A percentile compares a stretch with the other conserved stretches of the same genome.
Conservation (phyloP, 2,797 vertebrate species). For the Muscicapa striata region DNA sequence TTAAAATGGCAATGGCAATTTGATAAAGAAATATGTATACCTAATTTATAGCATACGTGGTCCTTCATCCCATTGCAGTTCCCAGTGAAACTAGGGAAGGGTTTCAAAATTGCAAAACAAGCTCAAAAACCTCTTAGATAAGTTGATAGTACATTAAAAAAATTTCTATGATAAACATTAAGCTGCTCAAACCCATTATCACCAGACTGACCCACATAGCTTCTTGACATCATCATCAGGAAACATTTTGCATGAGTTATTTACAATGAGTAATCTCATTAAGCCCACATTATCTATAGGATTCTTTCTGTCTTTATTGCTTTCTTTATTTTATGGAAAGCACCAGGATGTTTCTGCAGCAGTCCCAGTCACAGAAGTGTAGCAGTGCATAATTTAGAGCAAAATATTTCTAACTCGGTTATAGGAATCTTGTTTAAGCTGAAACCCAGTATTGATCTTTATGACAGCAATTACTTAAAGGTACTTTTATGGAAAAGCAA, state of each 20-base stretch:
- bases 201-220: neutral
- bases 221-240: neutral
- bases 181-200: neutral
- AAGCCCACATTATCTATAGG: neutral
- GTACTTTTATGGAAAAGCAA: neutral
- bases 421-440: conserved; percentile 31
- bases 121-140: neutral
- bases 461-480: conserved; percentile 18
- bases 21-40: neutral
- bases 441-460: conserved; percentile 27
- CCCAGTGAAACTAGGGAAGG: neutral
- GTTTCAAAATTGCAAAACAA: neutral
- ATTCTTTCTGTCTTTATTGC: conserved; percentile 9
- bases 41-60: neutral
- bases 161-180: neutral
- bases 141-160: neutral
- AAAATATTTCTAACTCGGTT: conserved; percentile 47
- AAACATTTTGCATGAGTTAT: conserved; percentile 14
- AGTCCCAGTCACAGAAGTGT: neutral
- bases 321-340: conserved; percentile 12
- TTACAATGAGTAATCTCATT: conserved; percentile 25
- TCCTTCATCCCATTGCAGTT: neutral
- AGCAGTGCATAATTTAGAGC: conserved; percentile 36
- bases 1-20: neutral
- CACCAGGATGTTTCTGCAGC: neutral